phyloP scores from a whole-genome alignment of 2,797 vertebrate species.

The Sphenopsis melanotis region DNA sequence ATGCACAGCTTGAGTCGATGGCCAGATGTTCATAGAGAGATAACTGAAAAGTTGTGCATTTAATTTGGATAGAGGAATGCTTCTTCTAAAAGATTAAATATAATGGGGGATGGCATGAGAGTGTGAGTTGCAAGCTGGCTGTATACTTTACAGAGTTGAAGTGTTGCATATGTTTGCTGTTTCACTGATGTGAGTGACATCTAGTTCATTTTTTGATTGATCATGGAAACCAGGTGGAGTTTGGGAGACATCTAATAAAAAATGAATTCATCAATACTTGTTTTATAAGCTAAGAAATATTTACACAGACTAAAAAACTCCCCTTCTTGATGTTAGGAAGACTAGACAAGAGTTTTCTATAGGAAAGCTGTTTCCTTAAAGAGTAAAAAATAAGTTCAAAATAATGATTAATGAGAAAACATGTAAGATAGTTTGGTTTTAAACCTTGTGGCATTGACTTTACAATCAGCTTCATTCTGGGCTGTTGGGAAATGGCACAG shows the following conservation, averaged over 20 bases:
- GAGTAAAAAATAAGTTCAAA: not conserved
- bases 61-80: not conserved
- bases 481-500: not conserved
- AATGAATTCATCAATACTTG: not conserved
- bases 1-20: not conserved
- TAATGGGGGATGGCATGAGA: not conserved
- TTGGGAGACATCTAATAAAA: not conserved
- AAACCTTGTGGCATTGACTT: not conserved
- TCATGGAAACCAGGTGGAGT: not conserved
- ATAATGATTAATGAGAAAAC: not conserved
- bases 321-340: not conserved
- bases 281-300: not conserved
- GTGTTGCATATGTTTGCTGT: not conserved
- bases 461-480: not conserved
- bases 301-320: not conserved
- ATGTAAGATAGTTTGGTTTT: not conserved
- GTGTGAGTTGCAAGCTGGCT: not conserved
- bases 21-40: not conserved
- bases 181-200: not conserved
- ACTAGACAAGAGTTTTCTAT: not conserved
- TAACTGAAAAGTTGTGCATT: not conserved
- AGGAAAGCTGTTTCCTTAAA: not conserved
- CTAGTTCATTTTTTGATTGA: slow-evolving; percentile 14
- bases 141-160: not conserved
- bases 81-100: not conserved